Evolutionary conservation across 2,113 vertebrate species (phyloP).

Genomic region (Antechinus stuartii): DNA sequence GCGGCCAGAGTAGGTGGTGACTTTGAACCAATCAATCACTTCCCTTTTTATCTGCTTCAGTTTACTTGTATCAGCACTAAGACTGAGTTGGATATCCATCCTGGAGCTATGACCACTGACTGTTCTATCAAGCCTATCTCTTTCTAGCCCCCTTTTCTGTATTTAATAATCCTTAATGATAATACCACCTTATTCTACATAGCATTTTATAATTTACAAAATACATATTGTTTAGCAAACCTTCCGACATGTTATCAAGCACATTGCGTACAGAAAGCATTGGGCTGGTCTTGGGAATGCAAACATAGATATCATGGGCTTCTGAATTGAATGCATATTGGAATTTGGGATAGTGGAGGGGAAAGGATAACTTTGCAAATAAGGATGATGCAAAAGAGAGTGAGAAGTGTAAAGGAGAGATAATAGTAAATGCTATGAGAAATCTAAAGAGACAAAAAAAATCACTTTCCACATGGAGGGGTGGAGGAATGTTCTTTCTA

Average conservation of each 20-base stretch:
- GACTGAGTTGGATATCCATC: neutral
- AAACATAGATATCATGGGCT: neutral
- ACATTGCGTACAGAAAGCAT: neutral
- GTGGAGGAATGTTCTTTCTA: neutral
- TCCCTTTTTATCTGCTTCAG: neutral
- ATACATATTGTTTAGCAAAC: neutral
- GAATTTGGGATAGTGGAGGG: neutral
- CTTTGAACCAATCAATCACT: neutral
- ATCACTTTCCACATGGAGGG: neutral
- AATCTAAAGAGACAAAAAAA: neutral
- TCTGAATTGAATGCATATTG: neutral
- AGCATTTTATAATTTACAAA: neutral
- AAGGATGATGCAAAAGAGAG: neutral
- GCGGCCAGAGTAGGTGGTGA: neutral
- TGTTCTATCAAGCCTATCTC: neutral
- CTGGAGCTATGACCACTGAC: neutral
- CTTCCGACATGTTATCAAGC: neutral
- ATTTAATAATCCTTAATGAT: neutral
- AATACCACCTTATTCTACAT: neutral
- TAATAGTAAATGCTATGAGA: neutral
- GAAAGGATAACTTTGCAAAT: neutral
- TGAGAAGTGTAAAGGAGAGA: neutral
- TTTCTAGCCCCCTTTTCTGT: neutral
- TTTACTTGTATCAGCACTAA: neutral
- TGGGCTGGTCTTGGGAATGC: neutral